Evolutionary conservation across 2,797 vertebrate species (phyloP).

Genomic region (Synanceia verrucosa): DNA sequence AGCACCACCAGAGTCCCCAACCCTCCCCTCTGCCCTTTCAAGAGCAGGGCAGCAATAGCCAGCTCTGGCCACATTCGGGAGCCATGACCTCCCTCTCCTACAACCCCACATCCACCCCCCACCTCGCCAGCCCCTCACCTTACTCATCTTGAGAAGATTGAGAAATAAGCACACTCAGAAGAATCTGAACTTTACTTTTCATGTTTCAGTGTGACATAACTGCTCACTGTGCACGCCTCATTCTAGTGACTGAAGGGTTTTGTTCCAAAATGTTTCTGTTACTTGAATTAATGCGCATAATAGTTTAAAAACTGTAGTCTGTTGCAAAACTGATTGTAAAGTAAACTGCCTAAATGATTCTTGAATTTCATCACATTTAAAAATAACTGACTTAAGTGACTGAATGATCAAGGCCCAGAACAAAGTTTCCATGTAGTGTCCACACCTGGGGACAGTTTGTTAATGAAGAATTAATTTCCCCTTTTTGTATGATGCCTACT

Average conservation of each 20-base stretch:
- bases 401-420: conserved; percentile 19
- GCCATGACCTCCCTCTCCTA: conserved; percentile 29
- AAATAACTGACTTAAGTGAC: conserved; percentile 12
- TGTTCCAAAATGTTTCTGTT: conserved; percentile 38
- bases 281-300: neutral
- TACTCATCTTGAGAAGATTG: conserved; percentile 61
- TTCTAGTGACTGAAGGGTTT: conserved; percentile 28
- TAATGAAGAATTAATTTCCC: conserved; percentile 25
- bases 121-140: conserved; percentile 24
- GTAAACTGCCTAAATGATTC: conserved; percentile 20
- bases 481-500: conserved; percentile 30
- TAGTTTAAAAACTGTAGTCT: conserved; percentile 11
- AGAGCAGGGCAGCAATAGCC: conserved; percentile 61
- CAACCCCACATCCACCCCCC: conserved; percentile 23
- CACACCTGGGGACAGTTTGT: neutral
- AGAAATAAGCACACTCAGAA: conserved; percentile 42
- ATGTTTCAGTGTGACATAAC: conserved; percentile 22
- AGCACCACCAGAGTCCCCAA: conserved; percentile 47
- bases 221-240: conserved; percentile 13
- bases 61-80: conserved; percentile 63
- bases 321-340: conserved; percentile 17
- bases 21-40: conserved; percentile 38
- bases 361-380: conserved; percentile 13
- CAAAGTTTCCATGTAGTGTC: conserved; percentile 15
- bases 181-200: conserved; percentile 52